Evolutionary conservation across 2,113 vertebrate genomes (phyloP), one percentile per base, ranked within the genome.

Genomic region (Columba janthina): DNA sequence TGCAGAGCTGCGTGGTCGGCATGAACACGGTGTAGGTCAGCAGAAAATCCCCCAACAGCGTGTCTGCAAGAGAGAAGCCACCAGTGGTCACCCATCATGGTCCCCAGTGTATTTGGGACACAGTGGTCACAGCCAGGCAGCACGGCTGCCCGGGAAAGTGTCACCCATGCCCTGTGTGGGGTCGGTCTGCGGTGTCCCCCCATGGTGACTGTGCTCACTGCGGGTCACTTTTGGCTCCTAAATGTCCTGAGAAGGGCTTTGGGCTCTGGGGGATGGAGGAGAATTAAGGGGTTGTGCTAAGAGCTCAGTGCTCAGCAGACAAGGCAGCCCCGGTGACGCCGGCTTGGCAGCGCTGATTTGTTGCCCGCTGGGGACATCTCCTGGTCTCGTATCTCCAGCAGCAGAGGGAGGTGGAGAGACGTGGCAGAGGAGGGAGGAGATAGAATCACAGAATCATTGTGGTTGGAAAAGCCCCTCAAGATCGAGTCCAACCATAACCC

Each of bases 1-100:
- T 78, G 77, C 99, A 99, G 94, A 99, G 98, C 96, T 99, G 99
- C 8, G 98, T 88, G 51, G 98, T 99, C 6, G 99, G 98, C 99
- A 99, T 99, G 98, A 99, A 99, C 77, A 99, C 97, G 24, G 98
- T 98, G 96, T 99, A 98, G 2, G 99, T 99, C 91, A 99, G 98
- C 64, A 99, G 98, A 89, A 99, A 99, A 96, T 99, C 99, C 6
- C 97, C 98, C 89, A 99, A 98, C 75, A 98, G 98, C 1, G 98
- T 98, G 88, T 99, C 99, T 99, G 98, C 3, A 62, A 93, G 93
- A 40, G 44, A 3, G 32, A 50, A 50, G 48, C 0, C 50, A 6
- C 14, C 6, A n/a, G 2, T 38, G 7, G 2, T 5, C 8, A 24
- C 8, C 5, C 38, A 3, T 9, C 12, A 18, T 5, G n/a, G 31